Evolutionary conservation across 2,113 vertebrate species (phyloP).

Genomic region (Gymnarchus niloticus): DNA sequence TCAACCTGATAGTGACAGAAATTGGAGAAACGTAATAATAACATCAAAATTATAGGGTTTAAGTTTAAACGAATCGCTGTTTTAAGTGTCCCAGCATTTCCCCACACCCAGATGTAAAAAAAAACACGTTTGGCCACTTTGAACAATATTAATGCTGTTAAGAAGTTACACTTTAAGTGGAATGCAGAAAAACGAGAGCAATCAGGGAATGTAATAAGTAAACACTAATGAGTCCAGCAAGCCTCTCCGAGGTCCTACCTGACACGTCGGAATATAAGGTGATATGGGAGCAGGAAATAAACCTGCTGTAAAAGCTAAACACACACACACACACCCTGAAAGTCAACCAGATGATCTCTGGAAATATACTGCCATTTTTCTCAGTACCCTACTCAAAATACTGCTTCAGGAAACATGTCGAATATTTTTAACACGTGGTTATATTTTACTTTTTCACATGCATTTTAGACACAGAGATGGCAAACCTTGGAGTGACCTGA

Average conservation of each 20-base stretch:
- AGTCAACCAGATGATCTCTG: neutral
- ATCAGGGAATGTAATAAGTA: neutral
- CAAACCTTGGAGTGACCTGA: too few species aligned
- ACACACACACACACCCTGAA: neutral
- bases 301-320: neutral
- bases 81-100: too few species aligned
- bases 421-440: neutral
- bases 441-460: neutral
- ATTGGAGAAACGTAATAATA: neutral
- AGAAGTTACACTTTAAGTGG: neutral
- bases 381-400: too few species aligned
- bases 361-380: neutral
- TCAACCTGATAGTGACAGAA: neutral
- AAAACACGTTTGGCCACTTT: neutral
- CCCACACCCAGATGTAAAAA: neutral
- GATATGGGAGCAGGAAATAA: neutral
- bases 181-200: neutral
- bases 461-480: neutral
- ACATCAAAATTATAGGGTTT: too few species aligned
- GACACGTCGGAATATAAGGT: neutral
- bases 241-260: neutral
- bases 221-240: neutral
- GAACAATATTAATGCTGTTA: neutral
- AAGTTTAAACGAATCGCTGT: too few species aligned
- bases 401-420: neutral